Evolutionary conservation across 2,797 vertebrate species (phyloP).

Genomic region (Simalia tracyae): DNA sequence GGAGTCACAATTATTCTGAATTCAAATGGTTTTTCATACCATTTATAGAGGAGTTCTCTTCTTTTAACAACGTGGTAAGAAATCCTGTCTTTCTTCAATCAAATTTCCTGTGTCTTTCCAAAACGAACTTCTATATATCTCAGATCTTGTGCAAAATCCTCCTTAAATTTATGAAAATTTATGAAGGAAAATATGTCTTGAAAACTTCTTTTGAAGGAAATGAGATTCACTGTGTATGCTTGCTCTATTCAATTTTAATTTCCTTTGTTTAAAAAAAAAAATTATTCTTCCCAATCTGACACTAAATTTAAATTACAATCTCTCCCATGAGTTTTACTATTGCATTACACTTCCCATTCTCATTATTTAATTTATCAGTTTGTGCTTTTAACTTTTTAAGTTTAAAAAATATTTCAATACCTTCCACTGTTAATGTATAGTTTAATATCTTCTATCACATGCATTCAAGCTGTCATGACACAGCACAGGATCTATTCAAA

Average conservation of each 20-base stretch:
- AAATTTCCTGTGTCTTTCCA: neutral
- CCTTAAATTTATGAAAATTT: neutral
- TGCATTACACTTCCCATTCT: neutral
- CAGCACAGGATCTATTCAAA: neutral
- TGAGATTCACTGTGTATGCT: neutral
- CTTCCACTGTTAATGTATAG: neutral
- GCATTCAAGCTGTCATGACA: neutral
- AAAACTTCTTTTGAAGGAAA: neutral
- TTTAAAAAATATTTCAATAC: neutral
- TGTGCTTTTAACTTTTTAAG: neutral
- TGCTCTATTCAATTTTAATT: neutral
- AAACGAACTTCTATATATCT: neutral
- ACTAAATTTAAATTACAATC: neutral
- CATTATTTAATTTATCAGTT: neutral
- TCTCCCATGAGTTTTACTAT: neutral
- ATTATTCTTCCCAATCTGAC: neutral
- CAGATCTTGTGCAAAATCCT: neutral
- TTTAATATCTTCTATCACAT: neutral
- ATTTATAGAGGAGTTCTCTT: neutral
- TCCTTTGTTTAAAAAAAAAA: neutral
- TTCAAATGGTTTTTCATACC: neutral
- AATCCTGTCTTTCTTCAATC: neutral
- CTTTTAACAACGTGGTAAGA: neutral
- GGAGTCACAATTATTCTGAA: neutral
- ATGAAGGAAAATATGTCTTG: neutral